A percentile compares a stretch with the other conserved stretches of the same genome.
Conservation (phyloP, 2,888 invertebrate species). For the Germaria angustata region DNA sequence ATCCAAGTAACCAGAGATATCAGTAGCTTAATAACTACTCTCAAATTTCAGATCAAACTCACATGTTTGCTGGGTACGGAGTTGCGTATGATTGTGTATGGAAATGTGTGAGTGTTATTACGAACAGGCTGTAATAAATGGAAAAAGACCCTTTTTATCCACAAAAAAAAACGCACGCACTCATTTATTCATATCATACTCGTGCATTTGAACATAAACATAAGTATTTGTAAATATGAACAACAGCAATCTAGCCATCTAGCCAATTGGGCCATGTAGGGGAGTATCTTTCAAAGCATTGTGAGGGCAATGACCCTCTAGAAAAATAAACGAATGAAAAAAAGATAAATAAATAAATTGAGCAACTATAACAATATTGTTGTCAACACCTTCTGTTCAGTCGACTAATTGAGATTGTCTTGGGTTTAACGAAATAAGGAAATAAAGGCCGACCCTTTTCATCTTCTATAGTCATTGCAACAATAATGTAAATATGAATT, state of each 20-base stretch:
- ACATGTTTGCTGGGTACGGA: background rate
- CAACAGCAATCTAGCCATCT: background rate
- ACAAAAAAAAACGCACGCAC: background rate
- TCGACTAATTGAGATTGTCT: background rate
- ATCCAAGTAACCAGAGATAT: too few relatives aligned
- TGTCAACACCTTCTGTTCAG: conserved; percentile 22
- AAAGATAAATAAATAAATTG: background rate
- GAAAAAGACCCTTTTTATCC: conserved; percentile 26
- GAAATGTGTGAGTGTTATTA: background rate
- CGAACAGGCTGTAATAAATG: conserved; percentile 40
- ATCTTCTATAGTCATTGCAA: background rate
- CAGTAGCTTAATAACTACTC: too few relatives aligned
- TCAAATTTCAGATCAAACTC: background rate
- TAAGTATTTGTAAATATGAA: conserved; percentile 17
- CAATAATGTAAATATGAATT: background rate
- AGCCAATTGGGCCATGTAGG: conserved; percentile 22
- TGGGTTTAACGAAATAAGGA: background rate
- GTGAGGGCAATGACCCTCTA: conserved; percentile 18
- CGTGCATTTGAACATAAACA: background rate
- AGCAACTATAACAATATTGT: background rate
- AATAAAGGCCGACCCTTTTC: background rate
- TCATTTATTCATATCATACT: background rate
- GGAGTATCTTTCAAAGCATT: conserved; percentile 1
- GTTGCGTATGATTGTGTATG: conserved; percentile 8
- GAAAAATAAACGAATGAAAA: background rate